Base-by-base conservation (phyloP, 2,113 vertebrate species). In the Xenopus borealis region DNA sequence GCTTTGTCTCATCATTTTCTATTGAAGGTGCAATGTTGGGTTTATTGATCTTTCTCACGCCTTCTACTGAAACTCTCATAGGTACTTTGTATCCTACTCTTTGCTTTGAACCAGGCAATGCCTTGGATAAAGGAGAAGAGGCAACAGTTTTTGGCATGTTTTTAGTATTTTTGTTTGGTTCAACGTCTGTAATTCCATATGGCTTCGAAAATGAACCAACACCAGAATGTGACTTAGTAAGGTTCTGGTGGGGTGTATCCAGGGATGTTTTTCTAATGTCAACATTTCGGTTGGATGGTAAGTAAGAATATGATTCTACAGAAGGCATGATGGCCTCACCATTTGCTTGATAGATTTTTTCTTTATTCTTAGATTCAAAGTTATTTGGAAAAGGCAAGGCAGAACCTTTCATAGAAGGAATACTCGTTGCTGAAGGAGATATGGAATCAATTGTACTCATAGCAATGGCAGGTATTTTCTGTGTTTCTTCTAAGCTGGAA, bases 341-440 rank as follows among this genome's bases (percentile, higher is more conserved):
- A 1, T 61, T 77, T 66, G 58, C 67, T 59, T 72, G 64, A 23
- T 23, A 47, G 10, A 58, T 62, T 53, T 65, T 44, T 0, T 67
- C 72, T 0, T n/a, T 4, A 45, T 55, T 75, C n/a, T 78, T 72
- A 1, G 62, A n/a, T 10, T 68, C 81, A 71, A 86, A 52, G 69
- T 61, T 59, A 50, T 86, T 88, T 78, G 79, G 69, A 10, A 74
- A 74, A 68, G 82, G 18, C 1, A 20, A 77, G 18, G 46, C 17
- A 67, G 79, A 83, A 53, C 72, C 84, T 80, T 79, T 81, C 72
- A 78, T 71, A 83, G 83, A 85, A 57, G 79, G 80, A 79, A 84
- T 79, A 52, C 79, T 11, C 75, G 79, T 47, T 71, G 81, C 76
- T 65, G 78, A 65, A 19, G 78, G 83, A 50, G 80, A 81, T 65